A percentile compares a stretch with the other conserved stretches of the same genome.
Conservation (phyloP, 2,797 vertebrate genomes). For the Urophycis tenuis region DNA sequence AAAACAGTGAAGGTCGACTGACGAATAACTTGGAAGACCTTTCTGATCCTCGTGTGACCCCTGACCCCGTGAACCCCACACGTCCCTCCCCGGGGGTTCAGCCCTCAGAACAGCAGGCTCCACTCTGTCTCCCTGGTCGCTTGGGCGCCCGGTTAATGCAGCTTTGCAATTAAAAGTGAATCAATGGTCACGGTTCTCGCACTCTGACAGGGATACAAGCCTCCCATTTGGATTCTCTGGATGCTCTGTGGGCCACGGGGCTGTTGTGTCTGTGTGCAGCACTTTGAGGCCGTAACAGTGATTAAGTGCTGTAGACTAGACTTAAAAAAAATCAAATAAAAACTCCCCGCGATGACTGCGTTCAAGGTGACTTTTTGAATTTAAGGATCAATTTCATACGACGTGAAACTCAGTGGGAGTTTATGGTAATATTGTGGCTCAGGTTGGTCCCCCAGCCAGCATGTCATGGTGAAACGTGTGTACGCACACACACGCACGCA, state of each 20-base stretch:
- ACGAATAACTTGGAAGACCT: neutral
- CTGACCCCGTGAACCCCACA: neutral
- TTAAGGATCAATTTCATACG: neutral
- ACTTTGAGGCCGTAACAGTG: neutral
- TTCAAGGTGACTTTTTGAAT: neutral
- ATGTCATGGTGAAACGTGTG: neutral
- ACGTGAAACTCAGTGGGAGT: neutral
- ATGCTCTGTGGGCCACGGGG: neutral
- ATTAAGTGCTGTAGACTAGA: neutral
- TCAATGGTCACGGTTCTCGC: neutral
- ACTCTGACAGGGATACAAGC: neutral
- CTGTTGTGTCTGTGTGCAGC: neutral
- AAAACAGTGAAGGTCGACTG: neutral
- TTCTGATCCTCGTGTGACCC: neutral
- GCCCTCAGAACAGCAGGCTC: too few relatives aligned
- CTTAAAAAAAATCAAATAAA: too few relatives aligned
- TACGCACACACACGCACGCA: neutral
- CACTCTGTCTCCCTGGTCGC: neutral
- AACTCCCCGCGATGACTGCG: neutral
- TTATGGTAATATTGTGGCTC: conserved; percentile 31
- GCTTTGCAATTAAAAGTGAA: neutral
- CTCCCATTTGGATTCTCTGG: neutral
- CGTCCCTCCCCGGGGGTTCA: neutral
- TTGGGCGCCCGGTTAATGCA: neutral
- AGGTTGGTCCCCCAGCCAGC: conserved; percentile 29